phyloP scores from a whole-genome alignment of 1,140 invertebrate species.

The Lanistes nyassanus region DNA sequence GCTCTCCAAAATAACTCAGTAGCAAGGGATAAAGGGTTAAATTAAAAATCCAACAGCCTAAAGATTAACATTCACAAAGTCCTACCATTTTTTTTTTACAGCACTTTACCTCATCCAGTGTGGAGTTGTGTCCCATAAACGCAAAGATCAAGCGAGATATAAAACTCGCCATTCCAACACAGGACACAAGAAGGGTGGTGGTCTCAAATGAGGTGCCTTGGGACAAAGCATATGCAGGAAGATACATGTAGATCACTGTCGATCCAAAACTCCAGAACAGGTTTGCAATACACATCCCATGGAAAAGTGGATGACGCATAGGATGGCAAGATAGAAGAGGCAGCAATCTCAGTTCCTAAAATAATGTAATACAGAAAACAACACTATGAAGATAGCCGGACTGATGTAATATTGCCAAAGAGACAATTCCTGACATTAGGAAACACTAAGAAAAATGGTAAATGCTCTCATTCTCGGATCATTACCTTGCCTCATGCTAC shows the following conservation, averaged over 20 bases:
- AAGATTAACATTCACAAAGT: no score
- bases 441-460: neutral
- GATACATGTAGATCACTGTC: conserved; percentile 61
- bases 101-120: conserved; percentile 47
- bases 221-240: conserved; percentile 60
- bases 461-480: neutral
- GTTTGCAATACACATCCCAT: conserved; percentile 55
- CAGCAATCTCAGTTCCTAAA: conserved; percentile 45
- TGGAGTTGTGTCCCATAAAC: conserved; percentile 60
- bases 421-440: neutral
- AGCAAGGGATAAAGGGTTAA: no score
- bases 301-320: conserved; percentile 57
- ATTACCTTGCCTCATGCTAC: neutral
- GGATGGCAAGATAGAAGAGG: conserved; percentile 57
- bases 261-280: conserved; percentile 61
- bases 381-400: neutral
- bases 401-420: neutral
- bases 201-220: conserved; percentile 50
- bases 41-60: no score
- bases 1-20: no score
- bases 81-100: no score
- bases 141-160: conserved; percentile 55
- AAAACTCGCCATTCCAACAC: conserved; percentile 55
- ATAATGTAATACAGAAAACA: neutral
- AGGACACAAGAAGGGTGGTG: conserved; percentile 53